These are phyloP conservation scores for Indicator indicator DNA, from an alignment of 2,113 vertebrate genomes.

Conservation along the genomic window DNA sequence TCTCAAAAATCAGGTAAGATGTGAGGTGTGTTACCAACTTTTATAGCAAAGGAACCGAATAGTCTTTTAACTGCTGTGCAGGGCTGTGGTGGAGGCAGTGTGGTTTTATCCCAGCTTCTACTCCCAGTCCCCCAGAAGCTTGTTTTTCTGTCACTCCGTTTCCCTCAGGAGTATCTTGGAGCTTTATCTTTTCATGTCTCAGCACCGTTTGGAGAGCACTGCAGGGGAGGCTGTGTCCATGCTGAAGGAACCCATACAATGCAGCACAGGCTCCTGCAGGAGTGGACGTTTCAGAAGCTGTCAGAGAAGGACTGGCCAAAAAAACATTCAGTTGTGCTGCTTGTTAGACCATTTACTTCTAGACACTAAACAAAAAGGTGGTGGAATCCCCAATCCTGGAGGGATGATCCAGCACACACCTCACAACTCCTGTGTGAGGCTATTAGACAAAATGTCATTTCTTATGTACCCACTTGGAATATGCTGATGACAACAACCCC, in stretches of 20 bases:
- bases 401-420: background rate
- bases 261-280: background rate
- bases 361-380: background rate
- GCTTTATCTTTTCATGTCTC: background rate
- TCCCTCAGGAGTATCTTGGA: background rate
- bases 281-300: background rate
- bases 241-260: background rate
- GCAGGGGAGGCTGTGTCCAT: accelerated
- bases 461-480: background rate
- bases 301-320: background rate
- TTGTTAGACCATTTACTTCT: background rate
- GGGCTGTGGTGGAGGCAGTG: background rate
- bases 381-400: too few species aligned
- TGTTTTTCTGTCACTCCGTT: conserved; percentile 18
- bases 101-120: background rate
- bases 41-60: conserved; percentile 53
- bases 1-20: conserved; percentile 56
- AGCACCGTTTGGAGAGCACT: background rate
- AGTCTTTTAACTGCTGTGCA: background rate
- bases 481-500: conserved; percentile 17
- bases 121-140: background rate
- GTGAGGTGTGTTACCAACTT: conserved; percentile 37
- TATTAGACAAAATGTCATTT: background rate
- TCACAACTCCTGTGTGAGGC: background rate
- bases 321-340: background rate